phyloP scores from a whole-genome alignment of 2,888 invertebrate genomes.

The Hypolimnas misippus region DNA sequence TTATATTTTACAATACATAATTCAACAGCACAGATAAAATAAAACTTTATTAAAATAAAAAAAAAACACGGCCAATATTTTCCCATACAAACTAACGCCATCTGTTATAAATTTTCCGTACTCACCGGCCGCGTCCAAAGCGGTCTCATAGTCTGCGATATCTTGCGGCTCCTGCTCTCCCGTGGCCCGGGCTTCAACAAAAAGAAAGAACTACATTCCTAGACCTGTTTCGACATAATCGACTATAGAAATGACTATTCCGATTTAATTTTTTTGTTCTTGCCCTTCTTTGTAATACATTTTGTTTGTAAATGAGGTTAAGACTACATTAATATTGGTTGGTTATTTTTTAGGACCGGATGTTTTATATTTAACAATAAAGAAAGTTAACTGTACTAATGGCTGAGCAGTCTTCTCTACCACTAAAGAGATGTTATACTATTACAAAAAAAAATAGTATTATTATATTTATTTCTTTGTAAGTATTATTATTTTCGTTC shows the following conservation, averaged over 20 bases:
- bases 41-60: background rate
- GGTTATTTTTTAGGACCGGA: background rate
- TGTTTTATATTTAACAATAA: too few species aligned
- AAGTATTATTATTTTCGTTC: too few species aligned
- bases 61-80: background rate
- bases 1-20: too few species aligned
- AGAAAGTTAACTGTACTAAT: too few species aligned
- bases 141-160: constrained; percentile 72
- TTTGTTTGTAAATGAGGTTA: constrained; percentile 1
- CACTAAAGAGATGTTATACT: too few species aligned
- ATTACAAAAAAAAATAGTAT: too few species aligned
- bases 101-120: constrained; percentile 8
- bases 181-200: constrained; percentile 41
- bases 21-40: too few species aligned
- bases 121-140: constrained; percentile 69
- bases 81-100: constrained; percentile 2
- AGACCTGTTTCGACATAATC: constrained; percentile 3
- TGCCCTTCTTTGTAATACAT: background rate
- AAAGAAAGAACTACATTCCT: constrained; percentile 15
- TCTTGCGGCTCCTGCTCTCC: constrained; percentile 44
- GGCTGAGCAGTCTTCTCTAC: too few species aligned
- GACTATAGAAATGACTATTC: too few species aligned
- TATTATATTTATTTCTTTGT: too few species aligned
- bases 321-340: background rate
- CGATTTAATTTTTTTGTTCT: background rate